Conservation (phyloP, 2,797 vertebrate species). For the Lepus townsendii region DNA sequence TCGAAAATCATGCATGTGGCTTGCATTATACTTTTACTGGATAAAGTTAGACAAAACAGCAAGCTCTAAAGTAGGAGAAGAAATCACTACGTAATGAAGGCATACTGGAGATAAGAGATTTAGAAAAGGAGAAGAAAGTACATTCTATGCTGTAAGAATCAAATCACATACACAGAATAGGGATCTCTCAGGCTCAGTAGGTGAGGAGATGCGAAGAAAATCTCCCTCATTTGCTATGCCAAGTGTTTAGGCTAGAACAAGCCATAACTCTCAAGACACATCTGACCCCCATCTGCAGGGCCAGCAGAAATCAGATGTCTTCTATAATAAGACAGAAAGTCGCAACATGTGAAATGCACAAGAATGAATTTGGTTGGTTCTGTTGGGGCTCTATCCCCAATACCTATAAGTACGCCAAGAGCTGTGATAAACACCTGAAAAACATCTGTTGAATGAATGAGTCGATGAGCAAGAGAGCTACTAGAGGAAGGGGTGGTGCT, state of each 20-base stretch:
- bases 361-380: not conserved
- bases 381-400: not conserved
- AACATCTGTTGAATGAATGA: not conserved
- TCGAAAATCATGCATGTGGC: not conserved
- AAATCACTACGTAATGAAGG: constrained; percentile 15
- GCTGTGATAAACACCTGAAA: not conserved
- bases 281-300: not conserved
- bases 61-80: not conserved
- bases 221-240: not conserved
- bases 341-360: not conserved
- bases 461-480: not conserved
- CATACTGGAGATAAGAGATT: not conserved
- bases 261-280: constrained; percentile 16
- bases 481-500: not conserved
- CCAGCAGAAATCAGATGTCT: not conserved
- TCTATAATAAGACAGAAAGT: not conserved
- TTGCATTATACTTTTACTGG: constrained; percentile 2
- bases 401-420: not conserved
- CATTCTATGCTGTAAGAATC: not conserved
- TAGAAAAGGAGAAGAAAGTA: not conserved
- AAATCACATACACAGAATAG: not conserved
- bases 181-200: not conserved
- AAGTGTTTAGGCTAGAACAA: constrained; percentile 4
- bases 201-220: not conserved
- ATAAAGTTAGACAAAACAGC: not conserved